Percentiles rank a stretch among this genome's conserved stretches.
These are phyloP conservation scores for Troides aeacus DNA, from an alignment of 2,888 invertebrate species.

Conservation along the genomic window DNA sequence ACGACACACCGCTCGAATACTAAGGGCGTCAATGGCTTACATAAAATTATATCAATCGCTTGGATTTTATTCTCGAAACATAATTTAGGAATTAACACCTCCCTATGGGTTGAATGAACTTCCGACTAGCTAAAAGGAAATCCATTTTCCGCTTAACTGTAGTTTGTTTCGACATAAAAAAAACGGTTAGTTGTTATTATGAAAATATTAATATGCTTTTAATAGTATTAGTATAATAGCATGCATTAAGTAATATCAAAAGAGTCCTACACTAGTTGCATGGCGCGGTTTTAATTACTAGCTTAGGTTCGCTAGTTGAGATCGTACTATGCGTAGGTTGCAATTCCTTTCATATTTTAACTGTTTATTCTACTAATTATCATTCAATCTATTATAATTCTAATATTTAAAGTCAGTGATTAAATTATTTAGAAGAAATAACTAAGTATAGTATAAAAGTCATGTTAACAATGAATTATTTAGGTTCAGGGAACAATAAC, in stretches of 20 bases:
- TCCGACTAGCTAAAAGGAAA: slow-evolving; percentile 23
- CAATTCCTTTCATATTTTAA: slow-evolving; percentile 50
- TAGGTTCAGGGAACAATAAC: no score
- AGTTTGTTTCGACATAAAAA: slow-evolving; percentile 36
- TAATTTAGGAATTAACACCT: slow-evolving; percentile 68
- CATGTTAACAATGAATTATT: not conserved
- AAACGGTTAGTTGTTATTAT: slow-evolving; percentile 42
- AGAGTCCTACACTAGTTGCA: slow-evolving; percentile 33
- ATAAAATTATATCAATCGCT: slow-evolving; percentile 76
- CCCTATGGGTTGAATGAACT: slow-evolving; percentile 46
- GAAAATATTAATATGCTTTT: slow-evolving; percentile 56
- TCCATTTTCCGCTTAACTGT: slow-evolving; percentile 44
- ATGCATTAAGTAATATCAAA: slow-evolving; percentile 40
- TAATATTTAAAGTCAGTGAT: slow-evolving; percentile 37
- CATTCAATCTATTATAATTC: slow-evolving; percentile 41
- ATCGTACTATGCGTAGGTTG: slow-evolving; percentile 35
- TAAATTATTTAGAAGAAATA: not conserved
- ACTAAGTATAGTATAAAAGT: not conserved
- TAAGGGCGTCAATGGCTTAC: slow-evolving; percentile 58
- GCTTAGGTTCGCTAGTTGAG: slow-evolving; percentile 33
- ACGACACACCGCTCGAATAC: slow-evolving; percentile 70
- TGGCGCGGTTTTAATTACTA: slow-evolving; percentile 40
- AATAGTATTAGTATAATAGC: slow-evolving; percentile 53
- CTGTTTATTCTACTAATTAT: slow-evolving; percentile 56
- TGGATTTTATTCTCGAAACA: slow-evolving; percentile 71